A percentile compares a stretch with the other conserved stretches of the same genome.
phyloP scores from a whole-genome alignment of 2,888 invertebrate genomes.

The Amiota minor region DNA sequence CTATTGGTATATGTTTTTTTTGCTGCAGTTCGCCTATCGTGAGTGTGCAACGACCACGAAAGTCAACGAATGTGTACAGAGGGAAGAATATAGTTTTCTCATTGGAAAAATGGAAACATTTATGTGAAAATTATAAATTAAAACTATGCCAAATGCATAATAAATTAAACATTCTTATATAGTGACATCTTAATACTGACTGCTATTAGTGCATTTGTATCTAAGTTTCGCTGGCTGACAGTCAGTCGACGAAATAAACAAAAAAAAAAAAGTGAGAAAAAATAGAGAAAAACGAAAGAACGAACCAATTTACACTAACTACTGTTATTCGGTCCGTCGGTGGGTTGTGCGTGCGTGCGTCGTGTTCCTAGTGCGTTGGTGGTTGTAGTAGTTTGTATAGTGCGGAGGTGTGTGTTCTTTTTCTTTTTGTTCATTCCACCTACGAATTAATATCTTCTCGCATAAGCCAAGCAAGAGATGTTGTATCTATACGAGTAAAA shows the following conservation, averaged over 20 bases:
- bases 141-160: too few relatives aligned
- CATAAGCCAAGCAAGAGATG: background rate
- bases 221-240: too few relatives aligned
- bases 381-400: background rate
- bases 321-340: background rate
- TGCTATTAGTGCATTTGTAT: too few relatives aligned
- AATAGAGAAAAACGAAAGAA: background rate
- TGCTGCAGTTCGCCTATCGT: too few relatives aligned
- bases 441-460: background rate
- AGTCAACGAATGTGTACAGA: too few relatives aligned
- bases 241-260: background rate
- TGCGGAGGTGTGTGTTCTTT: background rate
- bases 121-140: too few relatives aligned
- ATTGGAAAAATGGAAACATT: too few relatives aligned
- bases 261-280: background rate
- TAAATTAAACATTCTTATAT: too few relatives aligned
- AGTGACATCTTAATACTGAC: too few relatives aligned
- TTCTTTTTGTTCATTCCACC: background rate
- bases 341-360: background rate
- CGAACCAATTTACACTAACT: background rate
- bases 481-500: slow-evolving; percentile 60
- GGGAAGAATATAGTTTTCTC: too few relatives aligned
- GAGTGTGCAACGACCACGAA: too few relatives aligned
- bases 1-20: too few relatives aligned
- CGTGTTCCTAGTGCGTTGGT: background rate